Evolutionary conservation across 2,113 vertebrate genomes (phyloP).

Genomic region (Apus apus): DNA sequence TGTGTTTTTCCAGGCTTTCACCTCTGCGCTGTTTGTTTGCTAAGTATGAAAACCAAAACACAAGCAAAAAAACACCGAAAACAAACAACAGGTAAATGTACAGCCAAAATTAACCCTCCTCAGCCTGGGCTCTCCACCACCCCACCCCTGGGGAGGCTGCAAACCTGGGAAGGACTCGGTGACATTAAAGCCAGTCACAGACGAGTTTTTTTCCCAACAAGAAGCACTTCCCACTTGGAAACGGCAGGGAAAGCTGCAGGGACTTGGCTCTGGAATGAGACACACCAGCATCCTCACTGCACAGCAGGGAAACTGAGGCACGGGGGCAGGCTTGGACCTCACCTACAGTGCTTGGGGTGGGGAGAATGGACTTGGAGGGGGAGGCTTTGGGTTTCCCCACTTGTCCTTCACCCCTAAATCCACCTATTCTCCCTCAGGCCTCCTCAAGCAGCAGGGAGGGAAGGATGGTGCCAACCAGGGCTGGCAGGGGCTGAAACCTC

Average conservation of each 20-base stretch:
- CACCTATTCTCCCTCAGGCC: not conserved
- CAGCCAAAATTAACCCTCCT: not conserved
- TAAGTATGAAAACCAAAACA: not conserved
- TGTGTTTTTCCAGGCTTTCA: not conserved
- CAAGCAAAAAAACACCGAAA: not conserved
- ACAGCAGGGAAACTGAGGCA: too few species aligned
- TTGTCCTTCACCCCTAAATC: not conserved
- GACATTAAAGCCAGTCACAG: not conserved
- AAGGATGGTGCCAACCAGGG: not conserved
- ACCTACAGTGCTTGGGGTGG: too few species aligned
- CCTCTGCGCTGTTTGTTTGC: not conserved
- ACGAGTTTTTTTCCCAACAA: not conserved
- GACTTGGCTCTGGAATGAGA: too few species aligned
- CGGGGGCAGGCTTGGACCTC: too few species aligned
- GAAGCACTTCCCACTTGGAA: not conserved
- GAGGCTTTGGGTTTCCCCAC: not conserved
- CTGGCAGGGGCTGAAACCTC: accelerated
- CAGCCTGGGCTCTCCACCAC: not conserved
- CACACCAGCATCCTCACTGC: too few species aligned
- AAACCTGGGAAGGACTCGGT: not conserved
- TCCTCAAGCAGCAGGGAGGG: not conserved
- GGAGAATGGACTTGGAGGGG: too few species aligned
- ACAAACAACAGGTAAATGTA: not conserved
- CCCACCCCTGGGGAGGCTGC: not conserved
- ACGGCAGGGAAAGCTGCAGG: not conserved